Evolutionary conservation across 2,888 invertebrate genomes (phyloP).

Genomic region (Phyllotreta striolata): DNA sequence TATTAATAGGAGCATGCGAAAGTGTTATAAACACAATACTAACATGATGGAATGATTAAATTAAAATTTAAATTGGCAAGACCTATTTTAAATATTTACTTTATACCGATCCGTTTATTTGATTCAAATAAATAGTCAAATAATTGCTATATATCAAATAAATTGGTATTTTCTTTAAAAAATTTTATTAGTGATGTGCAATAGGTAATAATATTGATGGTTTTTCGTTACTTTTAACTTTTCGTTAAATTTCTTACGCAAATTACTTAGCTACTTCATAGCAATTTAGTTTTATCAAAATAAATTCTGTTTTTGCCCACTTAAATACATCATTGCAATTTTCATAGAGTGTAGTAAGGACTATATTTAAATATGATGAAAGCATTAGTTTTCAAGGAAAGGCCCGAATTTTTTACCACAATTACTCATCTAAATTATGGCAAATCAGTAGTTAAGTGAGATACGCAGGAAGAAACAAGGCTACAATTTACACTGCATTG

Average conservation of each 20-base stretch:
- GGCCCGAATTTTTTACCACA: background rate
- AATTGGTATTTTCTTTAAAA: background rate
- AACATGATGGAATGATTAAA: background rate
- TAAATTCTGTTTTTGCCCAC: background rate
- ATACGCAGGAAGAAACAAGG: conserved; percentile 6
- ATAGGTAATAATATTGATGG: background rate
- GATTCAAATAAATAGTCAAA: background rate
- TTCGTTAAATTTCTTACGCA: too few species aligned
- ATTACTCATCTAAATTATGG: conserved; percentile 9
- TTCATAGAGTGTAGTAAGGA: background rate
- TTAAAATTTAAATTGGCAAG: background rate
- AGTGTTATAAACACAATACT: background rate
- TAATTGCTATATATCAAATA: too few species aligned
- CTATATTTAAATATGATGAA: conserved; percentile 11
- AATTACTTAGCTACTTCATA: too few species aligned
- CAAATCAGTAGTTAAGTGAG: background rate
- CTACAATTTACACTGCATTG: conserved; percentile 1
- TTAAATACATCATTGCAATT: background rate
- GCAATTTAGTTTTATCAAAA: too few species aligned
- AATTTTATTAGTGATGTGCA: background rate
- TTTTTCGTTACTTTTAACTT: too few species aligned
- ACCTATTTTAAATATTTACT: conserved; percentile 5
- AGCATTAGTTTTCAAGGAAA: conserved; percentile 7
- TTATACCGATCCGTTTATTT: background rate
- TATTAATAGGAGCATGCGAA: background rate